Conservation (phyloP, 2,113 vertebrate genomes). For the Rattus rattus region DNA sequence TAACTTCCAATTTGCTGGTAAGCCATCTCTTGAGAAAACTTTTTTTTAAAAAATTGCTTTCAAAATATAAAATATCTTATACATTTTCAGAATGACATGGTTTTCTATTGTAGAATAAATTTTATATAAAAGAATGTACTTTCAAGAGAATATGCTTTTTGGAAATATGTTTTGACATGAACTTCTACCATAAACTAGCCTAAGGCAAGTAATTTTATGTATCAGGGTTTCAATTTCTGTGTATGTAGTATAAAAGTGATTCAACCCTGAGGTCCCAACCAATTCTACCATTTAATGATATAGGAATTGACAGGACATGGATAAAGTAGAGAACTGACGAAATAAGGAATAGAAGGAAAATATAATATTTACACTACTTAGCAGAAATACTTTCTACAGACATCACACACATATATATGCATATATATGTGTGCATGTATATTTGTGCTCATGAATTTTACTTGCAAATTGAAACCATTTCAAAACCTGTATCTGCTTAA, state of each 20-base stretch:
- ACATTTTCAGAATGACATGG: neutral
- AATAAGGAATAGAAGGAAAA: neutral
- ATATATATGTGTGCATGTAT: neutral
- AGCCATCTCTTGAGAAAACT: neutral
- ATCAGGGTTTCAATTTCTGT: conserved; percentile 67
- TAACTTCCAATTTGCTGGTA: neutral
- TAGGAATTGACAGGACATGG: conserved; percentile 6
- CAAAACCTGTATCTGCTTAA: neutral
- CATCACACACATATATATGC: neutral
- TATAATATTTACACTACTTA: neutral
- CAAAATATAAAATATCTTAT: neutral
- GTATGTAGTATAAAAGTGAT: conserved; percentile 39
- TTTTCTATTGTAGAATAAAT: conserved; percentile 17
- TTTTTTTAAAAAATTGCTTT: neutral
- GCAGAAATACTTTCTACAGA: neutral
- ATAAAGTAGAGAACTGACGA: neutral
- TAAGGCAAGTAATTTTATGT: conserved; percentile 70
- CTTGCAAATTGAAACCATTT: neutral
- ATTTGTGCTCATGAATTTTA: neutral
- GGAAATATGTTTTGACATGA: conserved; percentile 50
- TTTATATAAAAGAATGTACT: neutral
- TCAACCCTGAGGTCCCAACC: conserved; percentile 43
- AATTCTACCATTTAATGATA: conserved; percentile 69
- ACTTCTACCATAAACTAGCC: conserved; percentile 27
- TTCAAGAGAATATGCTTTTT: conserved; percentile 45